Conservation (phyloP, 2,113 vertebrate genomes). For the Alethe diademata region DNA sequence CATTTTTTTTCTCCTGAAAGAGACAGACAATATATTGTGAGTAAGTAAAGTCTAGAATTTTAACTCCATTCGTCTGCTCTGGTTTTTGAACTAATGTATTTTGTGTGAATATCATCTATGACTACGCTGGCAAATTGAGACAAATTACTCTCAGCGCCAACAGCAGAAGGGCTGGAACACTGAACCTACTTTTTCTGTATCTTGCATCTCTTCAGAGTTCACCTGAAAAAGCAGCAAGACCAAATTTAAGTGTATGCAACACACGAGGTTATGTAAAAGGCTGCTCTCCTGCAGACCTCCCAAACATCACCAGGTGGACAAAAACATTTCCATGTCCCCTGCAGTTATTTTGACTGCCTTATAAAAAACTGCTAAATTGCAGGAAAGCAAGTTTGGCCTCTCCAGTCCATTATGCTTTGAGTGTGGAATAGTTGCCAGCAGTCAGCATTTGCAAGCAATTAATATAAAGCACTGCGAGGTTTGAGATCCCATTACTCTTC, state of each 20-base stretch:
- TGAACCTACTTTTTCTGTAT: not conserved
- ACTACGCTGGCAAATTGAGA: not conserved
- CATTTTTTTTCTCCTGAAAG: not conserved
- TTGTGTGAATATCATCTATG: not conserved
- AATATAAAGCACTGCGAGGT: slow-evolving; percentile 13
- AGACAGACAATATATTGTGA: not conserved
- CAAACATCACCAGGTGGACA: rapidly evolving
- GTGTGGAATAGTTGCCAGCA: slow-evolving; percentile 11
- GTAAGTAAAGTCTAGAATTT: slow-evolving; percentile 2
- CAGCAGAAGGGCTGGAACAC: not conserved
- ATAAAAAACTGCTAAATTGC: not conserved
- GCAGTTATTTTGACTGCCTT: not conserved
- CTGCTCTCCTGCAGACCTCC: not conserved
- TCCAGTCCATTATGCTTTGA: slow-evolving; percentile 10
- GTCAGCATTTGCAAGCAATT: slow-evolving; percentile 56
- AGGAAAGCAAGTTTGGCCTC: slow-evolving; percentile 25
- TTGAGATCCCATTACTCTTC: slow-evolving; percentile 20
- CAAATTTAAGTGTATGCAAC: not conserved
- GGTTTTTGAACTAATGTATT: not conserved
- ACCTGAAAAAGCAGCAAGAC: not conserved
- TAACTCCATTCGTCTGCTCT: not conserved
- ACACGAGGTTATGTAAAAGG: not conserved
- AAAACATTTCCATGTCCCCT: not conserved
- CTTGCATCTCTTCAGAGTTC: not conserved
- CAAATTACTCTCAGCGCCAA: not conserved